A percentile compares a stretch with the other conserved stretches of the same genome.
phyloP scores from a whole-genome alignment of 2,113 vertebrate genomes.

The Syngnathus floridae region DNA sequence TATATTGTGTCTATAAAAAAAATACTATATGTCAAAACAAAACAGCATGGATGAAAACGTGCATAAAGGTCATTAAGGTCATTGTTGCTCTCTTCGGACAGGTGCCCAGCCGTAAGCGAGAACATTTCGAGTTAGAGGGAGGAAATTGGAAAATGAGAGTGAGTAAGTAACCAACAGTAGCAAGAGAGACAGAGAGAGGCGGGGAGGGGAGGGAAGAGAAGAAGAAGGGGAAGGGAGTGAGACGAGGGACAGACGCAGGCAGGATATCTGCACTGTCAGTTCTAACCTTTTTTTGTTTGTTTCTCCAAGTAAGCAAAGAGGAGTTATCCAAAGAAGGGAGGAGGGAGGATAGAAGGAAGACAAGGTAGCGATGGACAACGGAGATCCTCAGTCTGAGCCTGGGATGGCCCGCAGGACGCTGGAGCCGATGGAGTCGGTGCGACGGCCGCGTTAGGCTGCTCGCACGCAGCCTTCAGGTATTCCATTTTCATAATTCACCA shows the following conservation, averaged over 20 bases:
- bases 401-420: conserved; percentile 59
- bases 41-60: background rate
- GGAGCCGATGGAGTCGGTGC: conserved; percentile 48
- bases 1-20: no score
- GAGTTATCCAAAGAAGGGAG: conserved; percentile 2
- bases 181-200: conserved; percentile 23
- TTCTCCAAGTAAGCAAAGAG: conserved; percentile 1
- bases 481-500: conserved; percentile 20
- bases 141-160: background rate
- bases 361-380: conserved; percentile 69
- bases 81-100: conserved; percentile 48
- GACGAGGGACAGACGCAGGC: conserved; percentile 45
- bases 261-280: conserved; percentile 65
- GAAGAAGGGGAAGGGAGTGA: conserved; percentile 15
- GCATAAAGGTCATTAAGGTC: conserved; percentile 10
- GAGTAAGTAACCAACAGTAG: background rate
- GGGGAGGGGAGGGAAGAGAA: conserved; percentile 16
- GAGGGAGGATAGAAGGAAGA: conserved; percentile 51
- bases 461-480: conserved; percentile 64
- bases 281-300: conserved; percentile 22
- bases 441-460: conserved; percentile 57
- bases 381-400: conserved; percentile 51
- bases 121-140: background rate
- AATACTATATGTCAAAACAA: background rate
- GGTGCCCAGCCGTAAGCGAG: conserved; percentile 54